Percentiles rank a stretch among this genome's conserved stretches.
These are phyloP conservation scores for Heterohyrax brucei DNA, from an alignment of 2,797 vertebrate species.

Conservation along the genomic window DNA sequence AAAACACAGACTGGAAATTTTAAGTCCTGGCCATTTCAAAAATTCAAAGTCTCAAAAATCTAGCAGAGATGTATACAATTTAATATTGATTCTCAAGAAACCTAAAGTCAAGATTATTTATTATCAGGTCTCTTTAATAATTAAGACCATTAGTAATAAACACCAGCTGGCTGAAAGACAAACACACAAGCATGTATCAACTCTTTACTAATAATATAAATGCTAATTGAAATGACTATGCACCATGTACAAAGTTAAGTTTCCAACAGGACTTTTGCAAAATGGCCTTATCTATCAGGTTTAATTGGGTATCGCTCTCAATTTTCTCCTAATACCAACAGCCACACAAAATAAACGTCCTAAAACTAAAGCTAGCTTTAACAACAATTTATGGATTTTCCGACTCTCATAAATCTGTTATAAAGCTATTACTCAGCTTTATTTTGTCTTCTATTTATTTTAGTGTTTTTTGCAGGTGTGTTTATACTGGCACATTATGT, in stretches of 20 bases:
- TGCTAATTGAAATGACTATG: slow-evolving; percentile 57
- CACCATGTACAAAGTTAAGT: slow-evolving; percentile 59
- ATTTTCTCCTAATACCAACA: slow-evolving; percentile 72
- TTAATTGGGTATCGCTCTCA: slow-evolving; percentile 72
- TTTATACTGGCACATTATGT: slow-evolving; percentile 65
- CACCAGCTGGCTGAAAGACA: background rate
- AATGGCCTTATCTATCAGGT: slow-evolving; percentile 57
- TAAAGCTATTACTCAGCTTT: slow-evolving; percentile 71
- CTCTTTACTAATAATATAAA: slow-evolving; percentile 57
- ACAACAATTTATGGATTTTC: slow-evolving; percentile 77
- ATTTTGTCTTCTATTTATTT: slow-evolving; percentile 70
- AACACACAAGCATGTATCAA: slow-evolving; percentile 20
- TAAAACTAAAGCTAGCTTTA: slow-evolving; percentile 67
- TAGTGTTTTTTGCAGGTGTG: slow-evolving; percentile 72
- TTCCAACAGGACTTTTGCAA: slow-evolving; percentile 36
- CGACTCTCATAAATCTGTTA: slow-evolving; percentile 67
- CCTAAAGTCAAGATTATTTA: slow-evolving; percentile 3
- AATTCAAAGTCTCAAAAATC: background rate
- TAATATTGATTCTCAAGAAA: slow-evolving; percentile 2
- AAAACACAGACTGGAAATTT: background rate
- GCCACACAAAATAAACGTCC: slow-evolving; percentile 76
- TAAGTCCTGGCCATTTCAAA: background rate
- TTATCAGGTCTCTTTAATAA: slow-evolving; percentile 32
- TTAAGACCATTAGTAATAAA: background rate
- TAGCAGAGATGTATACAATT: background rate